phyloP scores from a whole-genome alignment of 2,113 vertebrate species.

The Thalassoma bifasciatum region DNA sequence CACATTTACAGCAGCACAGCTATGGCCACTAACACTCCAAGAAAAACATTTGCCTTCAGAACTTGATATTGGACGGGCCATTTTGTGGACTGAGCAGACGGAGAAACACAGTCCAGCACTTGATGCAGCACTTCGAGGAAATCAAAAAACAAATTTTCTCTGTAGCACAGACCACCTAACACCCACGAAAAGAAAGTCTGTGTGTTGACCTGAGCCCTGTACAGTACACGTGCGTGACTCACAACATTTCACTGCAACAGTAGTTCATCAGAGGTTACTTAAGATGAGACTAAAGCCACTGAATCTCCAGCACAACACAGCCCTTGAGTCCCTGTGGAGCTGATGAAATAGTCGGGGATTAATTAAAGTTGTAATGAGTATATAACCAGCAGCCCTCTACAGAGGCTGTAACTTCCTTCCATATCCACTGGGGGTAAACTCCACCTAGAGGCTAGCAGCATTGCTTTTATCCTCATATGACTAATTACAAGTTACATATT shows the following conservation, averaged over 20 bases:
- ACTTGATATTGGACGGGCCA: slow-evolving; percentile 47
- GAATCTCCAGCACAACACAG: slow-evolving; percentile 59
- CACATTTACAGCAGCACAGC: slow-evolving; percentile 31
- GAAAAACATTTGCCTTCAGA: slow-evolving; percentile 38
- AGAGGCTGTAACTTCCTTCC: slow-evolving; percentile 61
- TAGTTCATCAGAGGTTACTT: slow-evolving; percentile 67
- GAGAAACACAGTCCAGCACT: slow-evolving; percentile 20
- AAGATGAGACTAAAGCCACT: slow-evolving; percentile 58
- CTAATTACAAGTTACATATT: slow-evolving; percentile 74
- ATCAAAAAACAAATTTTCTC: slow-evolving; percentile 29
- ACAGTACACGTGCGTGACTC: slow-evolving; percentile 29
- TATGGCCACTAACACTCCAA: slow-evolving; percentile 33
- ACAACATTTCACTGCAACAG: slow-evolving; percentile 33
- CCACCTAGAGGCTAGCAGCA: slow-evolving; percentile 46
- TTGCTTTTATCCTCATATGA: slow-evolving; percentile 70
- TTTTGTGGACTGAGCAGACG: slow-evolving; percentile 20
- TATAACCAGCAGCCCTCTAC: slow-evolving; percentile 59
- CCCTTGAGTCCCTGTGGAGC: slow-evolving; percentile 60
- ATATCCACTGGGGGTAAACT: slow-evolving; percentile 52
- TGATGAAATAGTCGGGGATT: slow-evolving; percentile 73
- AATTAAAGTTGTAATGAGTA: slow-evolving; percentile 79
- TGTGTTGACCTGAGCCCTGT: slow-evolving; percentile 28
- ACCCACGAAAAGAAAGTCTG: slow-evolving; percentile 30
- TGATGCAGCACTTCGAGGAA: slow-evolving; percentile 19
- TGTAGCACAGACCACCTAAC: slow-evolving; percentile 30